A percentile compares a stretch with the other conserved stretches of the same genome.
Evolutionary conservation across 2,888 invertebrate genomes (phyloP).

Genomic region (Ditula angustiorana): DNA sequence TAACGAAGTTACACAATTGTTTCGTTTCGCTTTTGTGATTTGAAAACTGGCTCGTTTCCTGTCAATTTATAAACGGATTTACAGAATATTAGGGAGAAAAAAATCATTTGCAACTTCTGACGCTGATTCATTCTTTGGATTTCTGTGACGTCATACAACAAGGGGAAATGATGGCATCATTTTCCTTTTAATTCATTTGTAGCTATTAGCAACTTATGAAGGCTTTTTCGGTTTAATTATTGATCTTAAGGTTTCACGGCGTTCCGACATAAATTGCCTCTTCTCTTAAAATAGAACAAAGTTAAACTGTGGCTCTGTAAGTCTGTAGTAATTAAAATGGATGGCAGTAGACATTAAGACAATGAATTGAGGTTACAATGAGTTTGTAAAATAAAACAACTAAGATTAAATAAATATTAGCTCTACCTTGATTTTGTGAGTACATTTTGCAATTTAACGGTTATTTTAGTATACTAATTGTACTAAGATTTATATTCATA

Average conservation of each 20-base stretch:
- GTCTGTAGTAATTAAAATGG: neutral
- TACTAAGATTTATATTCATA: no score
- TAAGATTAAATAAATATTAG: no score
- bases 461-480: no score
- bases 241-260: constrained; percentile 2
- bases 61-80: neutral
- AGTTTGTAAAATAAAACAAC: no score
- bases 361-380: no score
- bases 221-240: constrained; percentile 3
- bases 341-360: neutral
- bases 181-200: neutral
- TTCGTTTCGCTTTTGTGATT: constrained; percentile 6
- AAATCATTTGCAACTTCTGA: neutral
- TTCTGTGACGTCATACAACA: constrained; percentile 6
- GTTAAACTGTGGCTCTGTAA: neutral
- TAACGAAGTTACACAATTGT: neutral
- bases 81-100: neutral
- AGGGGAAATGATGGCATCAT: constrained; percentile 22
- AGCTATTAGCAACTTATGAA: neutral
- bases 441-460: no score
- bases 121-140: constrained; percentile 3
- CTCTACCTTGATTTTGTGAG: no score
- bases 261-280: neutral
- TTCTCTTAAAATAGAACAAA: neutral
- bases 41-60: constrained; percentile 1